phyloP scores from a whole-genome alignment of 1,140 invertebrate species.

The Pollicipes pollicipes region DNA sequence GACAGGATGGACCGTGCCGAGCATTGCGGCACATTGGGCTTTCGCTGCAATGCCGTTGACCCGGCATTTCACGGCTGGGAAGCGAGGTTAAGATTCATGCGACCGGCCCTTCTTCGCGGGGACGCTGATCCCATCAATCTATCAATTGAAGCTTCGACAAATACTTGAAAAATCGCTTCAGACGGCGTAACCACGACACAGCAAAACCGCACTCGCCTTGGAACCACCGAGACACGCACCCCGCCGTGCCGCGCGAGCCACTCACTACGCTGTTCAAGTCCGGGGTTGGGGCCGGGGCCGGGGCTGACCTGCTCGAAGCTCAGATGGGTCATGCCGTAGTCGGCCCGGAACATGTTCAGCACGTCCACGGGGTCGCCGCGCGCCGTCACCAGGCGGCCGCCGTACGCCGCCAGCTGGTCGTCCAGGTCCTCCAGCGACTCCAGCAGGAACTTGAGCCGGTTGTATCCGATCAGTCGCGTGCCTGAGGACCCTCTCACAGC shows the following conservation, averaged over 20 bases:
- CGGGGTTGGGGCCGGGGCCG: not conserved
- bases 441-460: slow-evolving; percentile 47
- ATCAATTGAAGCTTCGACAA: not conserved
- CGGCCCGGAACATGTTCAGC: slow-evolving; percentile 30
- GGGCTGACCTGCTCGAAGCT: slow-evolving; percentile 37
- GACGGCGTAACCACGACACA: not conserved
- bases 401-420: slow-evolving; percentile 35
- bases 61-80: too few species aligned
- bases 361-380: slow-evolving; percentile 36
- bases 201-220: not conserved
- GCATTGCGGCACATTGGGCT: too few species aligned
- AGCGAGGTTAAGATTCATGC: too few species aligned
- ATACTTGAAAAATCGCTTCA: slow-evolving; percentile 1
- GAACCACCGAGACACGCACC: slow-evolving; percentile 1
- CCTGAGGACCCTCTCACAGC: too few species aligned
- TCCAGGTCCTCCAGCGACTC: slow-evolving; percentile 48
- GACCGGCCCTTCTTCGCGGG: too few species aligned
- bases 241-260: not conserved
- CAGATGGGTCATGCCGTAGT: slow-evolving; percentile 25
- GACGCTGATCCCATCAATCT: slow-evolving; percentile 3
- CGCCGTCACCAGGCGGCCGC: slow-evolving; percentile 29
- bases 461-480: slow-evolving; percentile 42
- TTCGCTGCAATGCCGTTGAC: too few species aligned
- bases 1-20: too few species aligned
- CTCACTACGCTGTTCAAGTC: not conserved